A percentile compares a stretch with the other conserved stretches of the same genome.
These are phyloP conservation scores for Chloropsis cyanopogon DNA, from an alignment of 2,113 vertebrate species.

Conservation along the genomic window DNA sequence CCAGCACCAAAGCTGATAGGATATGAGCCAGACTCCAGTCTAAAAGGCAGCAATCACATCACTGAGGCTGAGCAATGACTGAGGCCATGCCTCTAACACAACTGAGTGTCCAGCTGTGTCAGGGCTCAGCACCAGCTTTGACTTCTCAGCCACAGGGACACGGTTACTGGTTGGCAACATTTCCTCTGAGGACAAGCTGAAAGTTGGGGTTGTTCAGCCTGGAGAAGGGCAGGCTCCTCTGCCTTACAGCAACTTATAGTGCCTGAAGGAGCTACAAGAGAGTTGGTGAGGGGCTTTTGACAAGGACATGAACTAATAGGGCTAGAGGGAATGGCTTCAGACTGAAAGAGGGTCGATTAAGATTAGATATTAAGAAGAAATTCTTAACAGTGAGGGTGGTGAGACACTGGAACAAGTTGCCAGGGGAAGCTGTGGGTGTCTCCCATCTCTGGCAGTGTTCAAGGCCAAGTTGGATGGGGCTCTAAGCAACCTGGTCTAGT, in stretches of 20 bases:
- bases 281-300: background rate
- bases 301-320: background rate
- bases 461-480: background rate
- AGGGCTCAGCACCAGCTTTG: background rate
- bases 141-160: fast-evolving
- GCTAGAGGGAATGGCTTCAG: background rate
- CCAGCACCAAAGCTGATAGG: background rate
- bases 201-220: background rate
- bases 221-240: background rate
- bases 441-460: background rate
- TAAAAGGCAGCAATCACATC: background rate
- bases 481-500: background rate
- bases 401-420: background rate
- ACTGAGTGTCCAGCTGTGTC: background rate
- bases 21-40: background rate
- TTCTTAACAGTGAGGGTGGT: background rate
- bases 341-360: background rate
- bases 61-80: fast-evolving
- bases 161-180: background rate
- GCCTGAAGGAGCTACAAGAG: background rate
- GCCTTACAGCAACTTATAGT: background rate
- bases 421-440: background rate
- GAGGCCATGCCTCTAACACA: fast-evolving
- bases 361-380: background rate
- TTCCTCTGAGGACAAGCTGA: background rate